phyloP scores from a whole-genome alignment of 2,888 invertebrate genomes.

The Zhuqinia jingwanae region DNA sequence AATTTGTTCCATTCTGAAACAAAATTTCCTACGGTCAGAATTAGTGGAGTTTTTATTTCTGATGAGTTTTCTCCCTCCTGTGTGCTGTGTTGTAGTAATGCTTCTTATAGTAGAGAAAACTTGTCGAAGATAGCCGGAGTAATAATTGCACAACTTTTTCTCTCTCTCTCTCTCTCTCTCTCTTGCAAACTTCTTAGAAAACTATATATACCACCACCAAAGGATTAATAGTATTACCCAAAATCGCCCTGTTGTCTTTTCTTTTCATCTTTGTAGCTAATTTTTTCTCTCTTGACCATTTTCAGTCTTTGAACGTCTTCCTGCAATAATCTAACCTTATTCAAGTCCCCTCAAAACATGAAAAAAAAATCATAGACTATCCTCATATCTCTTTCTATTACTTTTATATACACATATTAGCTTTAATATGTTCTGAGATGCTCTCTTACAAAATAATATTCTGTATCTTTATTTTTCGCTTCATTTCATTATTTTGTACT shows the following conservation, averaged over 20 bases:
- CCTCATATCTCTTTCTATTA: no score
- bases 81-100: no score
- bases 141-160: no score
- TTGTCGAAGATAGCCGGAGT: no score
- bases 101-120: no score
- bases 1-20: slow-evolving; percentile 50
- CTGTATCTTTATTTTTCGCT: neutral
- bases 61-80: slow-evolving; percentile 23
- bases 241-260: slow-evolving; percentile 9
- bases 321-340: no score
- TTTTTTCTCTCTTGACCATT: neutral
- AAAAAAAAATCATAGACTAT: no score
- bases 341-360: no score
- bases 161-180: no score
- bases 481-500: neutral
- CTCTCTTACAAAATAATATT: no score
- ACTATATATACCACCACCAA: neutral
- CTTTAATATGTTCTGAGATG: no score
- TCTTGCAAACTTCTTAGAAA: neutral
- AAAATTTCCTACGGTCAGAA: slow-evolving; percentile 47
- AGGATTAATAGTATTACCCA: slow-evolving; percentile 49
- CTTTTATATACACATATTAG: no score
- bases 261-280: neutral
- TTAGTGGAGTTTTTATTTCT: slow-evolving; percentile 3
- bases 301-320: neutral